Percentiles rank a stretch among this genome's conserved stretches.
Conservation (phyloP, 2,888 invertebrate genomes). For the Lysandra bellargus region DNA sequence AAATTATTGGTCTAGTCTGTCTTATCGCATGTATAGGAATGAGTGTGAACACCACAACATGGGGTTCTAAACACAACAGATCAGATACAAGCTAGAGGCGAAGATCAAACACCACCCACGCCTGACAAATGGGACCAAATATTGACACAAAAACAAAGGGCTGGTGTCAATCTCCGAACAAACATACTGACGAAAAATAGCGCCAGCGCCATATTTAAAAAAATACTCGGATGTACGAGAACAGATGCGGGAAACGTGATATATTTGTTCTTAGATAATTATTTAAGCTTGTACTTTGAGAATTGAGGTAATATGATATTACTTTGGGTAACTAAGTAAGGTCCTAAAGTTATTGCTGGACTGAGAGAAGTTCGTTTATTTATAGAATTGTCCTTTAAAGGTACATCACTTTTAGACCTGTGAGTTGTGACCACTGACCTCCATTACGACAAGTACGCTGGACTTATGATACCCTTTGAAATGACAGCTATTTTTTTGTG, state of each 20-base stretch:
- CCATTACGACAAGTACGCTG: too few species aligned
- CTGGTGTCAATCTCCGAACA: constrained; percentile 75
- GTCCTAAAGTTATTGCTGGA: too few species aligned
- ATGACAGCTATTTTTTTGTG: too few species aligned
- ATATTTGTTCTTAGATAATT: constrained; percentile 8
- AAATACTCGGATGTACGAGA: neutral
- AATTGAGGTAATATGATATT: neutral
- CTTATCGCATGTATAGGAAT: neutral
- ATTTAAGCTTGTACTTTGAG: neutral
- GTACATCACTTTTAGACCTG: too few species aligned
- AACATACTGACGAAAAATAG: constrained; percentile 72
- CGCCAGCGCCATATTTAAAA: constrained; percentile 63
- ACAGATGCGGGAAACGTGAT: constrained; percentile 7
- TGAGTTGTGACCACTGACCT: too few species aligned
- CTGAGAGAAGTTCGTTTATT: too few species aligned
- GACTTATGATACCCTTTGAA: too few species aligned
- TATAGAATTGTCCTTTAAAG: too few species aligned
- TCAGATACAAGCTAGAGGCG: constrained; percentile 36
- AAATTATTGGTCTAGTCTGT: neutral
- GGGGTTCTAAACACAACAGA: constrained; percentile 16
- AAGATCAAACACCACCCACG: constrained; percentile 64
- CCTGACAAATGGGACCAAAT: constrained; percentile 65
- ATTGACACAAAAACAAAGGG: constrained; percentile 79
- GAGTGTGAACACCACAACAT: neutral
- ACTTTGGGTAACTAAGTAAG: neutral